phyloP scores from a whole-genome alignment of 2,113 vertebrate genomes.

The Oryzias celebensis region DNA sequence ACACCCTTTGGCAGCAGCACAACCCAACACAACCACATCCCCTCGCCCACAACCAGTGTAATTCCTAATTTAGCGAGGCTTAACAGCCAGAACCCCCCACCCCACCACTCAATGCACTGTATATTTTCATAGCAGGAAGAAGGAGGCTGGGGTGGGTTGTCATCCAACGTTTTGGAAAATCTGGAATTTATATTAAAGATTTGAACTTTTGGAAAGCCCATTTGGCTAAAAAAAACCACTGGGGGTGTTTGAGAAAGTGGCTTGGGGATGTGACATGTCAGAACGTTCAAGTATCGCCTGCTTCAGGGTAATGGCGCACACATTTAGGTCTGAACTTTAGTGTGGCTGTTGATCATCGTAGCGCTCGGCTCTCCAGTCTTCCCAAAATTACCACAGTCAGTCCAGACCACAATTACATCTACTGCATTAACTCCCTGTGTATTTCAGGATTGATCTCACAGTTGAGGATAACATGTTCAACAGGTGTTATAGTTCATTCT shows the following conservation, averaged over 20 bases:
- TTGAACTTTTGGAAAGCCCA: conserved; percentile 36
- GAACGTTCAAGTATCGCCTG: conserved; percentile 1
- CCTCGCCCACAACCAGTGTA: conserved; percentile 58
- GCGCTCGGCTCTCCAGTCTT: too few relatives aligned
- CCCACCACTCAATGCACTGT: conserved; percentile 36
- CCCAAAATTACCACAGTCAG: too few relatives aligned
- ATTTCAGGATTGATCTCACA: too few relatives aligned
- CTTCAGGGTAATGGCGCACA: conserved; percentile 2
- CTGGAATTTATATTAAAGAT: conserved; percentile 55
- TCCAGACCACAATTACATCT: too few relatives aligned
- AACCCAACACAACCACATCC: conserved; percentile 68
- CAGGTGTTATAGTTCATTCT: too few relatives aligned
- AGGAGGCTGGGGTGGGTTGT: conserved; percentile 26
- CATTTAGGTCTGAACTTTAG: conserved; percentile 8
- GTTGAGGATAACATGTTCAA: too few relatives aligned
- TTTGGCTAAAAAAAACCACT: conserved; percentile 9
- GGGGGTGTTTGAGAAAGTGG: conserved; percentile 21
- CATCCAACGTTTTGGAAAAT: conserved; percentile 15
- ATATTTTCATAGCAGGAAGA: conserved; percentile 33
- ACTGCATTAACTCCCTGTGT: too few relatives aligned
- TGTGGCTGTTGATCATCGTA: conserved; percentile 6
- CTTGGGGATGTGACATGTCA: conserved; percentile 15
- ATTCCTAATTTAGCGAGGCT: conserved; percentile 67
- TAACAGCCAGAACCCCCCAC: conserved; percentile 51
- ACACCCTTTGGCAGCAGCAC: conserved; percentile 69